Conservation (phyloP, 2,797 vertebrate species). For the Holocentrus rufus region DNA sequence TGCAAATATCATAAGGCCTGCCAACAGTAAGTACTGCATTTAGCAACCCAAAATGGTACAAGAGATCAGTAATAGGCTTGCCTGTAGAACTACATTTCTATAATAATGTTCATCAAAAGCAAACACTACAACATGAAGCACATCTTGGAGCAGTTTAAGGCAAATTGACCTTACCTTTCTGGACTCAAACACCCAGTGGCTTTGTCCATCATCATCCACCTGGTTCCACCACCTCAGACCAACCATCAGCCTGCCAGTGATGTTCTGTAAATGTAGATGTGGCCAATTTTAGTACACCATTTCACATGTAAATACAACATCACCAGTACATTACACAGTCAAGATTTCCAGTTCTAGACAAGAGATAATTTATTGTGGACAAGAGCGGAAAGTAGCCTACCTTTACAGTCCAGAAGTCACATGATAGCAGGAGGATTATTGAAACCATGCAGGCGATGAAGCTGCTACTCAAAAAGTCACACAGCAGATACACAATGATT, state of each 20-base stretch:
- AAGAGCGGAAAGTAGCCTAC: slow-evolving; percentile 63
- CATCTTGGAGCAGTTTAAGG: background rate
- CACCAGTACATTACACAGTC: background rate
- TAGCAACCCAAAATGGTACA: background rate
- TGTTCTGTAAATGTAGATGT: slow-evolving; percentile 81
- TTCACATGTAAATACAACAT: background rate
- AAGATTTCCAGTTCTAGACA: background rate
- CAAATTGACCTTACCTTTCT: slow-evolving; percentile 84
- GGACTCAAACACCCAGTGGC: slow-evolving; percentile 95
- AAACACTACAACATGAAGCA: background rate
- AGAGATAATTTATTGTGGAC: background rate
- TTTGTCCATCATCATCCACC: slow-evolving; percentile 94
- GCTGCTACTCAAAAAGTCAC: slow-evolving; percentile 85
- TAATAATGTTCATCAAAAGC: background rate
- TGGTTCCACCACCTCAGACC: slow-evolving; percentile 98
- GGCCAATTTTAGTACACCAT: too few species aligned
- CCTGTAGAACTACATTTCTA: background rate
- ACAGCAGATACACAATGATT: slow-evolving; percentile 89
- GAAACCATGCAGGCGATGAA: slow-evolving; percentile 95
- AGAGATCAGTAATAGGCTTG: slow-evolving; percentile 25
- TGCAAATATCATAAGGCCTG: slow-evolving; percentile 3
- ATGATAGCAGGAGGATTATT: slow-evolving; percentile 94
- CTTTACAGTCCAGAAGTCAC: slow-evolving; percentile 98
- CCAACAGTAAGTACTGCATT: slow-evolving; percentile 16
- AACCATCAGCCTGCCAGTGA: slow-evolving; percentile 94